Conservation (phyloP, 2,888 invertebrate genomes). For the Julus scandinavius region DNA sequence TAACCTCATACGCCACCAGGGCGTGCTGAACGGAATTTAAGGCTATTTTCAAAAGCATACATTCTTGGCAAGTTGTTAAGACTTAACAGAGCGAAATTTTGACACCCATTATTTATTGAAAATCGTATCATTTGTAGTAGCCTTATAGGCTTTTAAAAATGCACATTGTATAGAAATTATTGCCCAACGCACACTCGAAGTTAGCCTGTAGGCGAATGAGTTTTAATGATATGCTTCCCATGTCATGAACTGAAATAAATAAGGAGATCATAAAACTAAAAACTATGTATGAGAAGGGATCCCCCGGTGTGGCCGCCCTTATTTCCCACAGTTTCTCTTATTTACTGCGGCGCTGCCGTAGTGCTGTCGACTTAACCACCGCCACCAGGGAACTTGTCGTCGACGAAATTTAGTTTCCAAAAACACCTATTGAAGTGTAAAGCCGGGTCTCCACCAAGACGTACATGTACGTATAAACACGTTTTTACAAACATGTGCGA, state of each 20-base stretch:
- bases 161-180: not conserved
- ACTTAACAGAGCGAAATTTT: no score
- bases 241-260: conserved; percentile 34
- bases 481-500: no score
- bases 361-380: not conserved
- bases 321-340: conserved; percentile 29
- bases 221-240: conserved; percentile 25
- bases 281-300: not conserved
- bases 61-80: no score
- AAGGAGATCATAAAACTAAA: conserved; percentile 30
- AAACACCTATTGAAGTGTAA: not conserved
- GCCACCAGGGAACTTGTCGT: conserved; percentile 29
- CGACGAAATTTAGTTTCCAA: not conserved
- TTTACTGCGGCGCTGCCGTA: not conserved
- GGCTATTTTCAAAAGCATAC: no score
- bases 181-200: not conserved
- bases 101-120: not conserved
- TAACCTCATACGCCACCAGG: no score
- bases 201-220: not conserved
- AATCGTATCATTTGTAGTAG: not conserved
- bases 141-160: not conserved
- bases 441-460: no score
- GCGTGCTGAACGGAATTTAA: no score
- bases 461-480: no score
- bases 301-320: not conserved